Evolutionary conservation across 2,888 invertebrate genomes (phyloP).

Genomic region (Drosophila vallismaia): DNA sequence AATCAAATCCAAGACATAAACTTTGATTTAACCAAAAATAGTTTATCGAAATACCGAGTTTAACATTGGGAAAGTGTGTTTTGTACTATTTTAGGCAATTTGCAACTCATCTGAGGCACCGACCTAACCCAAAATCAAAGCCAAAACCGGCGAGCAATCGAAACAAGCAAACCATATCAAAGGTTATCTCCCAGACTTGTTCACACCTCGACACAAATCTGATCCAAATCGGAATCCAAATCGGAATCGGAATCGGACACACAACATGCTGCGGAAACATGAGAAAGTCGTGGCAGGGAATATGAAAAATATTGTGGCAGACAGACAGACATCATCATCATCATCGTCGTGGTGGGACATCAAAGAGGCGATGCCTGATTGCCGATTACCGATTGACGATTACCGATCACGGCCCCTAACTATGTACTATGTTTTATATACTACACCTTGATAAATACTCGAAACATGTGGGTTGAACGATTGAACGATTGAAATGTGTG

Average conservation of each 20-base stretch:
- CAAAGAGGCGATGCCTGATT: slow-evolving; percentile 28
- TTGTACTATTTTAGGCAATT: slow-evolving; percentile 1
- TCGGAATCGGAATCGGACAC: slow-evolving; percentile 15
- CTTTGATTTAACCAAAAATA: neutral
- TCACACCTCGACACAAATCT: slow-evolving; percentile 27
- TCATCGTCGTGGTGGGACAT: slow-evolving; percentile 10
- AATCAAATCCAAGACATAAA: neutral
- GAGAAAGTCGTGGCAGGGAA: slow-evolving; percentile 25
- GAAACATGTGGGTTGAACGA: no score
- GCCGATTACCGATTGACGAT: slow-evolving; percentile 4
- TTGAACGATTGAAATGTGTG: no score
- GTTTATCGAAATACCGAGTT: neutral
- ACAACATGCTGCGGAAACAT: slow-evolving; percentile 24
- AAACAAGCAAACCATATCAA: slow-evolving; percentile 3
- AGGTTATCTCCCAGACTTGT: slow-evolving; percentile 31
- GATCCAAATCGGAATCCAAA: slow-evolving; percentile 22
- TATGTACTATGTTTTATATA: slow-evolving; percentile 6
- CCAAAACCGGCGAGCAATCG: neutral
- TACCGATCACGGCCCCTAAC: slow-evolving; percentile 13
- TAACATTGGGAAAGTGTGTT: neutral
- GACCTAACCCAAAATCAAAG: slow-evolving; percentile 23
- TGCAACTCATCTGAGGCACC: slow-evolving; percentile 6
- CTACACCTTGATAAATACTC: no score
- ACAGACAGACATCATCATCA: slow-evolving; percentile 30
- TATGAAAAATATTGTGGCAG: slow-evolving; percentile 47